Base-by-base conservation (phyloP, 1,140 invertebrate genomes). In the Scaptomyza graminum region DNA sequence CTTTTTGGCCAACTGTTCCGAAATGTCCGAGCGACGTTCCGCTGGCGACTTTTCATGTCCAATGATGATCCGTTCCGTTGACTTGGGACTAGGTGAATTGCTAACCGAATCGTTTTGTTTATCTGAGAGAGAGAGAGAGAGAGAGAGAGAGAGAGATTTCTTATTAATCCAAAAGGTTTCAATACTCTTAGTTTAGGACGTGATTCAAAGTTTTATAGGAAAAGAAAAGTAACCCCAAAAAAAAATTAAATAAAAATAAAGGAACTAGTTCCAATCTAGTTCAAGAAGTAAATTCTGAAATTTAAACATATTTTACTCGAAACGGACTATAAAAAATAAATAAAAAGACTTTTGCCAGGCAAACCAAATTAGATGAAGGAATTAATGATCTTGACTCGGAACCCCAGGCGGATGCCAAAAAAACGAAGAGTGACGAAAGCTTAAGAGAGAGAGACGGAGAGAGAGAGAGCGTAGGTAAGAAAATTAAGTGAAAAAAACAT, bases 51-150 rank as follows among this genome's bases (percentile, higher is more conserved):
- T 96, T 89, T 96, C 96, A 70, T 96, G 95, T 9, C 96, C 96
- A 82, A 97, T 96, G 67, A 97, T 96, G 67, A 96, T 96, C 70
- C 96, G 94, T 90, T 96, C 96, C 74, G 93, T 93, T 25, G 90
- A 75, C 59, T 91, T 89, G 22, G 90, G 90, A 59, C 82, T 90
- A 51, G 74, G 67, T 51, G 75, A 77, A 56, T 77, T 80, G 61
- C 82, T 90, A 5, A 83, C 87, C 16, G 62, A 69, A 47, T 79
- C 74, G 39, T 90, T 83, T 41, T 72, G 51, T 82, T 65, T 91
- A 56, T 90, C 80, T 89, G 56, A 57, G 66, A 59, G 34, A 4
- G 60, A 37, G 16, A 37, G 8, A 31, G 18, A 22, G 4, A 22
- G 0, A 2, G 18, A 22, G 18, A 22, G 18, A 22, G 18, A 22